Base-by-base conservation (phyloP, 53 echinoderm and acorn worm genomes). In the Astropecten irregularis region DNA sequence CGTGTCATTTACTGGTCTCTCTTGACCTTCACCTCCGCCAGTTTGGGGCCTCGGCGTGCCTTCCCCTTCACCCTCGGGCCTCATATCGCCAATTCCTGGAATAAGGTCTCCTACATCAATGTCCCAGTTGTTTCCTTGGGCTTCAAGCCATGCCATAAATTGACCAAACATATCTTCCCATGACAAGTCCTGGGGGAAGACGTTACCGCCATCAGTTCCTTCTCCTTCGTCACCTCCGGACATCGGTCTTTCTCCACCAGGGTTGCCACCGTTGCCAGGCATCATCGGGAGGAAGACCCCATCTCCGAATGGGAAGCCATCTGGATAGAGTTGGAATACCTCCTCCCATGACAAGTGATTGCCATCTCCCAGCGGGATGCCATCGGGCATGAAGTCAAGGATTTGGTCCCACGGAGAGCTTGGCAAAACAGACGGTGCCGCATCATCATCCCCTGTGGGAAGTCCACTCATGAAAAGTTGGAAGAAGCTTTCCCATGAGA, bases 291-390 rank as follows among this genome's bases (percentile, higher is more conserved):
- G 66, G 14, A 66, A 47, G 27, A 22, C 40, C 18, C 40, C 38
- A 66, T 47, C 69, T 69, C 69, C 69, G 13, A 69, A 26, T 9
- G 69, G 69, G 44, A 69, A 25, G 11, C 69, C 69, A 69, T 47
- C 22, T 14, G 69, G 69, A 25, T 44, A 44, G n/a, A 6, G 6
- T 42, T 42, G 42, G 6, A 42, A 8, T 42, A 42, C 6, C 6
- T 42, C 46, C 15, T 42, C 27, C 69, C 69, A 69, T 15, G 46
- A 23, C 4, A 69, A 20, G 69, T 69, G 10, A 48, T 28, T 69
- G 23, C 69, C 69, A 13, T 44, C 29, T 69, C 69, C 69, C 26
- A 46, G 27, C 19, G 69, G 69, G 44, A 69, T 69, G 3, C 69
- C 69, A 8, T 69, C 9, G 19, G 69, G 69, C 21, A 69, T 22